phyloP scores from a whole-genome alignment of 2,797 vertebrate species.

The Semaprochilodus insignis region DNA sequence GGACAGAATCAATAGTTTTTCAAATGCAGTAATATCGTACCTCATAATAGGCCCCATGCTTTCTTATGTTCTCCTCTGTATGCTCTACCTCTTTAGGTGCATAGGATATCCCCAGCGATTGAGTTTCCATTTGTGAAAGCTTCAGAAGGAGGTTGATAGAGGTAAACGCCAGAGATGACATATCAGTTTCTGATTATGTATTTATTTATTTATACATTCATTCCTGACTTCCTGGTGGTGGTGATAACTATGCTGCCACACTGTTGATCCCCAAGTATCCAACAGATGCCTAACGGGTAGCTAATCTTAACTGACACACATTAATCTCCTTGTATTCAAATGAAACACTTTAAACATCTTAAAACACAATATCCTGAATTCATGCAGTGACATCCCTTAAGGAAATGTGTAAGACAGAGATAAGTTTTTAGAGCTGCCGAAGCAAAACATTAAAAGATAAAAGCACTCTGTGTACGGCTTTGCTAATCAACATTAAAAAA shows the following conservation, averaged over 20 bases:
- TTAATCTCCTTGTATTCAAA: conserved; percentile 59
- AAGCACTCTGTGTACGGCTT: conserved; percentile 53
- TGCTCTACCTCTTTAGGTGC: conserved; percentile 56
- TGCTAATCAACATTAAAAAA: conserved; percentile 19
- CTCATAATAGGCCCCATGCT: conserved; percentile 68
- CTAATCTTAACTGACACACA: conserved; percentile 66
- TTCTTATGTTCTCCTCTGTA: conserved; percentile 1
- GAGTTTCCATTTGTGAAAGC: conserved; percentile 62
- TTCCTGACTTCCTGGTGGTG: conserved; percentile 40
- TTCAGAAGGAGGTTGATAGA: conserved; percentile 58
- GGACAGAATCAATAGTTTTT: conserved; percentile 80
- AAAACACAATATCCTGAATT: conserved; percentile 59
- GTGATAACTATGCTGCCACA: conserved; percentile 42
- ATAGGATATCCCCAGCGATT: conserved; percentile 52
- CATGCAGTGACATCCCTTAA: conserved; percentile 50
- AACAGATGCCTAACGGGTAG: conserved; percentile 32
- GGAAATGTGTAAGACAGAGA: conserved; percentile 57
- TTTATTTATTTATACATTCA: not conserved
- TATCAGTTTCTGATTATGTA: conserved; percentile 54
- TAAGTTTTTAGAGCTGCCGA: conserved; percentile 54
- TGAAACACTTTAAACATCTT: conserved; percentile 51
- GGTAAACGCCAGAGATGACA: conserved; percentile 31
- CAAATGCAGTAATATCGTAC: conserved; percentile 77
- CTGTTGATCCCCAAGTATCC: conserved; percentile 48
- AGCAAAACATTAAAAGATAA: conserved; percentile 48